These are phyloP conservation scores for Rallus limicola DNA, from an alignment of 2,113 vertebrate genomes.

Conservation along the genomic window DNA sequence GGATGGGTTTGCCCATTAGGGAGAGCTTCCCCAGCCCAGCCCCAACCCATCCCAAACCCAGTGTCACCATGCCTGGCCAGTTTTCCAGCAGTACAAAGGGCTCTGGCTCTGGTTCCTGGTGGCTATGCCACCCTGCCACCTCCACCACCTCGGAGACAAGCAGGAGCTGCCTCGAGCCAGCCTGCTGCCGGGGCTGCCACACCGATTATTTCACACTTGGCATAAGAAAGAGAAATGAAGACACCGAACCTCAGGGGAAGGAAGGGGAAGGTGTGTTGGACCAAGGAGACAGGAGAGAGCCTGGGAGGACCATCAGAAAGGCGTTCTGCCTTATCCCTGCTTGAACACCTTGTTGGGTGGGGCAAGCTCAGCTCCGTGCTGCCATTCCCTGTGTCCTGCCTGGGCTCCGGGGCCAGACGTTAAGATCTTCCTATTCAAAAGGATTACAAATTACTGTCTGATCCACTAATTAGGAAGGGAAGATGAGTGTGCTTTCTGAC, in stretches of 20 bases:
- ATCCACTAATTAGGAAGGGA: slow-evolving; percentile 64
- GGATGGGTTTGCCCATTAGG: neutral
- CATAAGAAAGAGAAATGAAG: neutral
- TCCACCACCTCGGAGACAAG: neutral
- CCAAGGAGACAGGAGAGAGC: neutral
- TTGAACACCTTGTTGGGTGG: accelerated
- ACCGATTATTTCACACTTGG: neutral
- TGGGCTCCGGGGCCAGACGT: slow-evolving; percentile 9
- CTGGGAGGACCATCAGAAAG: neutral
- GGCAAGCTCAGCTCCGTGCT: neutral
- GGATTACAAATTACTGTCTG: slow-evolving; percentile 69
- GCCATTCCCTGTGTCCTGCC: neutral
- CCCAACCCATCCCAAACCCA: neutral
- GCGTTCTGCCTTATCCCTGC: neutral
- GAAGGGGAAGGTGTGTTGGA: neutral
- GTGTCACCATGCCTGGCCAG: accelerated
- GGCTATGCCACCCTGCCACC: neutral
- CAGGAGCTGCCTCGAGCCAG: neutral
- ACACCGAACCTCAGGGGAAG: neutral
- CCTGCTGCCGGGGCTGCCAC: neutral
- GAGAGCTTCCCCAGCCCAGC: accelerated
- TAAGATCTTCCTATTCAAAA: slow-evolving; percentile 25
- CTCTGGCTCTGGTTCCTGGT: neutral
- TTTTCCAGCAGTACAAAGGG: accelerated
- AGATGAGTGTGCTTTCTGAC: slow-evolving; percentile 44